phyloP scores from a whole-genome alignment of 2,113 vertebrate species.

The Isichthys henryi region DNA sequence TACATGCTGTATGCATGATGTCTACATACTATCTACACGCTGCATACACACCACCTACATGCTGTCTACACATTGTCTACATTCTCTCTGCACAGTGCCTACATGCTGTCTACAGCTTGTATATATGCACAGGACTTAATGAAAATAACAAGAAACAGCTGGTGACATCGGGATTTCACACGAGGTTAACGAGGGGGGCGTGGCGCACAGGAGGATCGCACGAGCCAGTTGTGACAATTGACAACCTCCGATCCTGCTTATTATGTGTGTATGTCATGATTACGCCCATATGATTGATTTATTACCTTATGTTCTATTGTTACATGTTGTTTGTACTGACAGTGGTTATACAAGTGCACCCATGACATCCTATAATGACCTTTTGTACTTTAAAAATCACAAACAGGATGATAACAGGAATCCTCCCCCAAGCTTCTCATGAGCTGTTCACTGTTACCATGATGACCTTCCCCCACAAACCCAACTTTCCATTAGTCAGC shows the following conservation, averaged over 20 bases:
- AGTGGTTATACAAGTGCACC: not conserved
- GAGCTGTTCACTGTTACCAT: not conserved
- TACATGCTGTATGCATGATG: not conserved
- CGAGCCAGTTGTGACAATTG: too few species aligned
- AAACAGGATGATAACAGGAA: not conserved
- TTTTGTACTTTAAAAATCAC: not conserved
- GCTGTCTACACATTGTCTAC: not conserved
- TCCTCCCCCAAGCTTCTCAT: not conserved
- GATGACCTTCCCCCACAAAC: not conserved
- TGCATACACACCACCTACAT: not conserved
- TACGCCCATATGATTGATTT: not conserved
- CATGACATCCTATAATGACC: not conserved
- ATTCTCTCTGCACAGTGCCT: not conserved
- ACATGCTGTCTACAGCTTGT: not conserved
- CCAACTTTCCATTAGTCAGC: not conserved
- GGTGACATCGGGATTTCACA: too few species aligned
- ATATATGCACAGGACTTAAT: too few species aligned
- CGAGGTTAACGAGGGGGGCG: too few species aligned
- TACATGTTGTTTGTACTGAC: not conserved
- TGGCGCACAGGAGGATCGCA: too few species aligned
- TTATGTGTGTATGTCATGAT: not conserved
- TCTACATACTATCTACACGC: not conserved
- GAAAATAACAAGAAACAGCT: too few species aligned
- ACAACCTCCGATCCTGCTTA: not conserved
- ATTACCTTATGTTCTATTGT: not conserved